These are phyloP conservation scores for Nautilus pompilius DNA, from an alignment of 1,140 invertebrate species.

Conservation along the genomic window DNA sequence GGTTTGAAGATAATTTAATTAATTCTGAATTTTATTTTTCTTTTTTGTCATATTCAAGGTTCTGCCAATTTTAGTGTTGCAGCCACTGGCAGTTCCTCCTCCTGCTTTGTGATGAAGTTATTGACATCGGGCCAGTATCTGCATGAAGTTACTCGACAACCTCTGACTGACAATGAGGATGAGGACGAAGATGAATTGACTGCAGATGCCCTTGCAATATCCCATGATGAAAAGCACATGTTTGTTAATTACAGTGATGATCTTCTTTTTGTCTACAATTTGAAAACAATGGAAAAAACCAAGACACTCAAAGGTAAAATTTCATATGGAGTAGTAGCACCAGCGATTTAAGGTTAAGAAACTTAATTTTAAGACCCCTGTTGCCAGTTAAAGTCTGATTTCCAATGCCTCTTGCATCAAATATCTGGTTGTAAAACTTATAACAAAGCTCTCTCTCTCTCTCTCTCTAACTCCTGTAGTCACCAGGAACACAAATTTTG, in stretches of 20 bases:
- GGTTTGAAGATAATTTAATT: background rate
- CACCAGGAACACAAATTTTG: too few relatives aligned
- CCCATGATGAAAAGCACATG: slow-evolving; percentile 10
- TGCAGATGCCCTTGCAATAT: slow-evolving; percentile 21
- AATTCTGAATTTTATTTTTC: background rate
- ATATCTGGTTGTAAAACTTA: too few relatives aligned
- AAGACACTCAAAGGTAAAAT: background rate
- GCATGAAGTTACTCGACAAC: background rate
- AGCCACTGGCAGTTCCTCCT: slow-evolving; percentile 13
- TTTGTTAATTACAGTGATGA: too few relatives aligned
- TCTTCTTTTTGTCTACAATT: background rate
- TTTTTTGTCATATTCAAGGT: slow-evolving; percentile 5
- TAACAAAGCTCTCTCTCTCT: too few relatives aligned
- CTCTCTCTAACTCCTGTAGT: too few relatives aligned
- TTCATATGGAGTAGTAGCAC: background rate
- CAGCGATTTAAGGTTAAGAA: background rate
- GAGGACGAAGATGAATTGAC: slow-evolving; percentile 17
- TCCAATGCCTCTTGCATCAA: background rate
- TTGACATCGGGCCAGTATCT: slow-evolving; percentile 14
- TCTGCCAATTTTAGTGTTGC: slow-evolving; percentile 4
- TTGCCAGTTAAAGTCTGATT: background rate
- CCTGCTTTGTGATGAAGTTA: slow-evolving; percentile 8
- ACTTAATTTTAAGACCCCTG: background rate
- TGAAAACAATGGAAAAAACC: background rate
- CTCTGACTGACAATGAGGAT: too few relatives aligned